Conservation (phyloP, 2,113 vertebrate species). For the Dolichotis patagonum region DNA sequence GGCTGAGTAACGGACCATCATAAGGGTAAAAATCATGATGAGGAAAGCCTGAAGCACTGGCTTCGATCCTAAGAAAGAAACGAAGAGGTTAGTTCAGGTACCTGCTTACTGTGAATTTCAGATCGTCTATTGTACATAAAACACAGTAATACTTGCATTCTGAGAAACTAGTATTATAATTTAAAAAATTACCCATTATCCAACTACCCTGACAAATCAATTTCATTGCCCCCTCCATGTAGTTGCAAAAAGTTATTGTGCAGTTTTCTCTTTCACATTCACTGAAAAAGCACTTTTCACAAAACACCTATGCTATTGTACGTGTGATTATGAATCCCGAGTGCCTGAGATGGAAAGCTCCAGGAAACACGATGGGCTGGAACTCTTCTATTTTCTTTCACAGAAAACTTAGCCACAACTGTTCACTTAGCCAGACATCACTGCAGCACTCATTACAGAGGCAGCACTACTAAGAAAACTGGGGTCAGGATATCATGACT, state of each 20-base stretch:
- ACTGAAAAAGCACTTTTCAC: background rate
- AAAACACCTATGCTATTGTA: background rate
- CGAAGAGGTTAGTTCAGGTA: background rate
- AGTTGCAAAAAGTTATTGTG: background rate
- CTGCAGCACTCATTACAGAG: background rate
- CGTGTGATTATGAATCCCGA: background rate
- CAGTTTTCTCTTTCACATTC: background rate
- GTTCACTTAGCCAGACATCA: background rate
- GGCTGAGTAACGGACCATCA: slow-evolving; percentile 91
- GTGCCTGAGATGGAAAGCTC: background rate
- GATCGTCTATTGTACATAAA: background rate
- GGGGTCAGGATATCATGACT: background rate
- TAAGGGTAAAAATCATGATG: slow-evolving; percentile 90
- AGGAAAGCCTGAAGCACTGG: slow-evolving; percentile 88
- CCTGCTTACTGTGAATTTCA: too few species aligned
- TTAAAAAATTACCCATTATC: background rate
- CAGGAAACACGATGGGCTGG: background rate
- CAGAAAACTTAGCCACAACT: background rate
- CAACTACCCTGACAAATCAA: background rate
- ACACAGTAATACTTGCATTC: background rate
- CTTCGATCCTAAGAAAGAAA: slow-evolving; percentile 89
- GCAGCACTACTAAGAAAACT: background rate
- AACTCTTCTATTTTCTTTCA: background rate
- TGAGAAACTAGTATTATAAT: background rate
- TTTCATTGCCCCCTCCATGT: background rate